phyloP scores from a whole-genome alignment of 2,113 vertebrate species.

The Tachysurus fulvidraco region DNA sequence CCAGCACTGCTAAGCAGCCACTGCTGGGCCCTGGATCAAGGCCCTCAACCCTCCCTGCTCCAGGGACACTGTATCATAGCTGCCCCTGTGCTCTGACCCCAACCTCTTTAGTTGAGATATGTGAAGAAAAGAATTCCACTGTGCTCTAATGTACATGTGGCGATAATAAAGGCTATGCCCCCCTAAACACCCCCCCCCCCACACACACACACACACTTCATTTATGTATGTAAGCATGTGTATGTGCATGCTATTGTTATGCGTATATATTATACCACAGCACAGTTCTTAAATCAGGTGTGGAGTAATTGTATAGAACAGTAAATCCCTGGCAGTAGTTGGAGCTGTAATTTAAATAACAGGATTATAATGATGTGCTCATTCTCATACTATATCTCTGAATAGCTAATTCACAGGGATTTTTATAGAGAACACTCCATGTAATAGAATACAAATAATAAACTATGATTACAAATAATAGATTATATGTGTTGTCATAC shows the following conservation, averaged over 20 bases:
- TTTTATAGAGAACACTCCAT: not conserved
- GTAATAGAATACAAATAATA: not conserved
- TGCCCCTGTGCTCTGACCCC: too few species aligned
- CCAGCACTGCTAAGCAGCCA: too few species aligned
- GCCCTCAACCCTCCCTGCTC: too few species aligned
- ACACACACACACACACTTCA: too few species aligned
- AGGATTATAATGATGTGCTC: not conserved
- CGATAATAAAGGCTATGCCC: too few species aligned
- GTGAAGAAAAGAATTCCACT: too few species aligned
- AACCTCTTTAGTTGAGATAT: too few species aligned
- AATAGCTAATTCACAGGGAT: not conserved
- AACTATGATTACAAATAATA: not conserved
- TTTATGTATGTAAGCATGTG: not conserved
- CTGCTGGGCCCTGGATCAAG: too few species aligned
- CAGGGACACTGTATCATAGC: too few species aligned
- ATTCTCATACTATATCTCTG: not conserved
- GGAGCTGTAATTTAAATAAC: not conserved
- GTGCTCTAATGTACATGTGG: too few species aligned
- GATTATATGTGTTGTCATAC: not conserved
- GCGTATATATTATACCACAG: not conserved
- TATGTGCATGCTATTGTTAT: not conserved
- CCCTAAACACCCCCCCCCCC: too few species aligned
- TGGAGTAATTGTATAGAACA: not conserved
- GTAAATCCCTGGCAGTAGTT: not conserved
- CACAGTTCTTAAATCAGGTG: not conserved